Evolutionary conservation across 1,140 invertebrate species (phyloP), one percentile per base, ranked within the genome.

Genomic region (Planococcus citri): DNA sequence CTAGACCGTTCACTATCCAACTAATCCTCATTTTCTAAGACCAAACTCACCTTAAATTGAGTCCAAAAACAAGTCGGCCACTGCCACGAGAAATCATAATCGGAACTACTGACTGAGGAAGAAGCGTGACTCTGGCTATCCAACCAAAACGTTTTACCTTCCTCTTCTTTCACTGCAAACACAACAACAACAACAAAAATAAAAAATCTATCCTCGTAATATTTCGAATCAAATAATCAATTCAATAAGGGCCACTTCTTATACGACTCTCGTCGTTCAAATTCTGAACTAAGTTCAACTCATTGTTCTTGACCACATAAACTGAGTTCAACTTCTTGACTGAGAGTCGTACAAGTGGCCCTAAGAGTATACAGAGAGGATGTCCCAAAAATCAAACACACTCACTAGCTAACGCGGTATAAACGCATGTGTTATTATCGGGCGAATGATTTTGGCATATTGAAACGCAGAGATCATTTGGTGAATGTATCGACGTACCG

Each of bases 1-100:
- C n/a, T n/a, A n/a, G n/a, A n/a, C n/a, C n/a, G n/a, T n/a, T n/a
- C n/a, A n/a, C n/a, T n/a, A n/a, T n/a, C n/a, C n/a, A n/a, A n/a
- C n/a, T n/a, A n/a, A n/a, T n/a, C n/a, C n/a, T n/a, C n/a, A n/a
- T n/a, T n/a, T n/a, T n/a, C n/a, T n/a, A n/a, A n/a, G n/a, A n/a
- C n/a, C n/a, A n/a, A n/a, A n/a, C 76, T 77, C 75, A 86, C 86
- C 79, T 85, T 86, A 76, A 90, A 88, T 76, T 93, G 90, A 0
- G 89, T 91, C 79, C 85, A 85, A 74, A 92, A 91, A 72, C 86
- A 86, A 4, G 90, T 92, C 25, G 89, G 88, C 89, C 89, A 92
- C 73, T 84, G 82, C 76, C 80, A 82, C 70, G 78, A 80, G 70
- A 79, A 79, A 72, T 83, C 84, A 69, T 85, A 84, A 72, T 88